Conservation (phyloP, 2,113 vertebrate genomes). For the Hippocampus comes region DNA sequence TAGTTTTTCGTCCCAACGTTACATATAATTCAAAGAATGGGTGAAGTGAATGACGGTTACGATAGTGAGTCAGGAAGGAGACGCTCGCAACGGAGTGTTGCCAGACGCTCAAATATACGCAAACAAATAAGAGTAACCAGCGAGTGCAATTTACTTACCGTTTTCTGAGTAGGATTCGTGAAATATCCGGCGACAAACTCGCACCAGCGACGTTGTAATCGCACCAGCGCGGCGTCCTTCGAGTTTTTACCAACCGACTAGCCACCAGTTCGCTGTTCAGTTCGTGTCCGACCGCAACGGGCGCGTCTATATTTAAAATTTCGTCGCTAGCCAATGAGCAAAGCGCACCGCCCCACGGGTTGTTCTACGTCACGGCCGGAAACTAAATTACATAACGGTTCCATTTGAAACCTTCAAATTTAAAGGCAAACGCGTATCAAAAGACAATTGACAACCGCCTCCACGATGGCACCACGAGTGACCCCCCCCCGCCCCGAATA, state of each 20-base stretch:
- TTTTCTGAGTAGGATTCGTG: not conserved
- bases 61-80: not conserved
- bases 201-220: not conserved
- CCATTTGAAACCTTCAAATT: constrained; percentile 28
- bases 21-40: not conserved
- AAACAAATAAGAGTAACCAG: not conserved
- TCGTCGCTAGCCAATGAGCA: constrained; percentile 67
- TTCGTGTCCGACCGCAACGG: not conserved
- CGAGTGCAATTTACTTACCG: not conserved
- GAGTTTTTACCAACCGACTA: not conserved
- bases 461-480: too few species aligned
- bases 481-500: too few species aligned
- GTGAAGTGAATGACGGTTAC: not conserved
- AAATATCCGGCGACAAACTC: not conserved
- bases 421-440: not conserved
- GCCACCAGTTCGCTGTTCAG: not conserved
- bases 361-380: not conserved
- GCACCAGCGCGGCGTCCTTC: not conserved
- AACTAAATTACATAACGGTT: not conserved
- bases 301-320: constrained; percentile 71
- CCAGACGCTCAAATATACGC: not conserved
- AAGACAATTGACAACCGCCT: too few species aligned
- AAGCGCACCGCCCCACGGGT: not conserved
- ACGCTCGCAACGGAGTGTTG: not conserved
- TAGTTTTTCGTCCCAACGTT: not conserved